Base-by-base conservation (phyloP, 1,140 invertebrate genomes). In the Agrypnia vestita region DNA sequence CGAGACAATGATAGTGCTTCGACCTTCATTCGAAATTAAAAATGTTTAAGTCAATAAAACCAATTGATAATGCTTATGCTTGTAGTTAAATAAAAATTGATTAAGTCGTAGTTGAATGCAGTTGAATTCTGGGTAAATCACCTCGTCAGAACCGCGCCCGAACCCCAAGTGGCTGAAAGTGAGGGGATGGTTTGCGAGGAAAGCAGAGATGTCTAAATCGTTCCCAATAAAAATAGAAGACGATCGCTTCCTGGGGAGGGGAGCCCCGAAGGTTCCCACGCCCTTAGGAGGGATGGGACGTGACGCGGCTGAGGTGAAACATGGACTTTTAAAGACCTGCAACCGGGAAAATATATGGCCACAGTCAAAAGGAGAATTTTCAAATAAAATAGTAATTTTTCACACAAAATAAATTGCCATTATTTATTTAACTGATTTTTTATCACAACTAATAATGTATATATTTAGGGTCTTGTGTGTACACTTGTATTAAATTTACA, bases 211-310 rank as follows among this genome's bases (percentile, higher is more conserved):
- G 82, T 83, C 82, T 83, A 83, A 83, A 83, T 83, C 82, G 82
- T 83, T 83, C 73, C 82, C 82, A 83, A 83, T 83, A 83, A 83
- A 83, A 83, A 80, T 80, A 83, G 82, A 73, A 78, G 76, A 69
- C 19, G 75, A 77, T 77, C 75, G 17, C 75, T 77, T 77, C 61
- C 75, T 77, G 47, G 59, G 25, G 56, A 61, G 56, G 61, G 61
- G 75, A 51, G 59, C 64, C 12, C 25, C 46, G 49, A 53, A 51
- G 59, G 61, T 75, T 80, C 73, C 73, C 72, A 74, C 79, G 49
- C 56, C 59, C 43, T 51, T 67, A 59, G 67, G 81, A 74, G 69
- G 81, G 78, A 55, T 64, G 64, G 62, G 72, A 83, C 82, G 82
- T 83, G 82, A 83, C 80, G 76, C 47, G 76, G 71, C 77, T 76